phyloP scores from a whole-genome alignment of 92 coral and sea anemone genomes.

The Micromussa lordhowensis region DNA sequence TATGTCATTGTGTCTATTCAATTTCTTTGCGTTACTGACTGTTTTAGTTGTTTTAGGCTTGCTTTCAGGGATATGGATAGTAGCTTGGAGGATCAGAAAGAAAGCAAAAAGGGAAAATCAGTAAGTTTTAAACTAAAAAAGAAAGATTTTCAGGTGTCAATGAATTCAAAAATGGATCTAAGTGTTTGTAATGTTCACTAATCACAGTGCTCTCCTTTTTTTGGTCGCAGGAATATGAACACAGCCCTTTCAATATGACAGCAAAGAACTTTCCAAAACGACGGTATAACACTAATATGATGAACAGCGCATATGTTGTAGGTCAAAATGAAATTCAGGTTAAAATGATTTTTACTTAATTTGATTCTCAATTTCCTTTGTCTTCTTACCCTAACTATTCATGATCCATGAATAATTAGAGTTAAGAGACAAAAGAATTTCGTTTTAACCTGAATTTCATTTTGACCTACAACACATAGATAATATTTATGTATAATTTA shows the following conservation, averaged over 20 bases:
- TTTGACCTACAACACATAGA: too few relatives aligned
- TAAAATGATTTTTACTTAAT: too few relatives aligned
- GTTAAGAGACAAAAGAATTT: too few relatives aligned
- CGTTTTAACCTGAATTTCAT: too few relatives aligned
- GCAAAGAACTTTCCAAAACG: slow-evolving; percentile 96
- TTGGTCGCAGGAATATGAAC: slow-evolving; percentile 27
- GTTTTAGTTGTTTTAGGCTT: slow-evolving; percentile 15
- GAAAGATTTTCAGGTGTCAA: not conserved
- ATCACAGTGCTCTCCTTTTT: not conserved
- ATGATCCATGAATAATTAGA: too few relatives aligned
- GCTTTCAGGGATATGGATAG: slow-evolving; percentile 33
- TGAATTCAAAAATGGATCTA: too few relatives aligned
- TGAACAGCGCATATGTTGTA: not conserved
- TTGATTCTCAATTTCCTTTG: too few relatives aligned
- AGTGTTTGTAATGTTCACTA: too few relatives aligned
- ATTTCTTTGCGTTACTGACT: not conserved
- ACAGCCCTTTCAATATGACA: slow-evolving; percentile 95
- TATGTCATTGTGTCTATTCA: not conserved
- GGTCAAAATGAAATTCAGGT: too few relatives aligned
- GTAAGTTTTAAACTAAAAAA: slow-evolving; percentile 5
- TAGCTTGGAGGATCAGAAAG: slow-evolving; percentile 40
- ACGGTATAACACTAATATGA: slow-evolving; percentile 58
- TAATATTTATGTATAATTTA: not conserved
- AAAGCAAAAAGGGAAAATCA: slow-evolving; percentile 34
- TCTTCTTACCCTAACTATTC: too few relatives aligned